Conservation (phyloP, 2,113 vertebrate species). For the Merops nubicus region DNA sequence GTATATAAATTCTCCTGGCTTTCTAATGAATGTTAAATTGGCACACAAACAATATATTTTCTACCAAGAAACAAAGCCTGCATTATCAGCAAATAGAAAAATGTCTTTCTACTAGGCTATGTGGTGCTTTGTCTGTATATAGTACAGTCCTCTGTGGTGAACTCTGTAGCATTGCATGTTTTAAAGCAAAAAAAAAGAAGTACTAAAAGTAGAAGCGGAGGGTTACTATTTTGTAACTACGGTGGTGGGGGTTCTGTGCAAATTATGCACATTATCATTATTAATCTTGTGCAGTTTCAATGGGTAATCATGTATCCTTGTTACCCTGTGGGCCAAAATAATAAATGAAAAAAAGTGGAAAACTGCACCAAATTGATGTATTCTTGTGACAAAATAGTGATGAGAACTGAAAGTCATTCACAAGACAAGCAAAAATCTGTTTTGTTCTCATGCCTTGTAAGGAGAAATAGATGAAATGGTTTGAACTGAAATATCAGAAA, state of each 20-base stretch:
- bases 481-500: constrained; percentile 29
- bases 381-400: constrained; percentile 1
- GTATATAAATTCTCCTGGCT: background rate
- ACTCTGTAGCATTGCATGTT: background rate
- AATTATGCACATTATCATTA: background rate
- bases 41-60: background rate
- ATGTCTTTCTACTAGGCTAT: background rate
- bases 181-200: background rate
- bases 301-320: constrained; percentile 9
- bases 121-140: background rate
- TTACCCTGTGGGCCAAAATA: constrained; percentile 7
- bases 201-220: background rate
- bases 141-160: background rate
- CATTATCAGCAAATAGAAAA: background rate
- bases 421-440: constrained; percentile 14
- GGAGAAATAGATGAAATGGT: background rate
- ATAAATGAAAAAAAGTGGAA: background rate
- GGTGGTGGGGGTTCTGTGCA: background rate
- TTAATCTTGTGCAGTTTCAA: background rate
- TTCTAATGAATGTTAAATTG: background rate
- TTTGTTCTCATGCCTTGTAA: background rate
- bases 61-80: background rate
- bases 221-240: background rate
- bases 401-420: background rate
- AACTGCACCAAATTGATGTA: background rate